phyloP scores from a whole-genome alignment of 2,113 vertebrate genomes.

The Gallinago undulata region DNA sequence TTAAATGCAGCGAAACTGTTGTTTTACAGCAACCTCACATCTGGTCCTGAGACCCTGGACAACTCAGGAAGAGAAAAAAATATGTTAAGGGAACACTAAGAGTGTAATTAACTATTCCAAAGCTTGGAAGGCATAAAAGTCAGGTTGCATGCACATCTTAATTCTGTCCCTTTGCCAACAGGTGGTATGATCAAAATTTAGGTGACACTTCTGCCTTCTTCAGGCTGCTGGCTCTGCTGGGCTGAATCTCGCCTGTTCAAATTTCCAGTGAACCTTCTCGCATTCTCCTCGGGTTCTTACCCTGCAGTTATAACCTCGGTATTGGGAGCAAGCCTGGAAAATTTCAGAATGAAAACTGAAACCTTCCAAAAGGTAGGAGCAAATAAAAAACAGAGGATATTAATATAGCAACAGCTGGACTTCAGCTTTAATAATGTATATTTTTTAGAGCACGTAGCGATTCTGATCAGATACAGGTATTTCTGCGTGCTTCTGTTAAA shows the following conservation, averaged over 20 bases:
- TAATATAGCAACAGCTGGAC: conserved; percentile 63
- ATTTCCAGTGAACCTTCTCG: conserved; percentile 50
- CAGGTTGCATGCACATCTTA: not conserved
- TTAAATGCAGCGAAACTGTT: not conserved
- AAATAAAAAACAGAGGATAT: conserved; percentile 69
- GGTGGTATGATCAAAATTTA: conserved; percentile 8
- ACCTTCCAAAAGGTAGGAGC: conserved; percentile 65
- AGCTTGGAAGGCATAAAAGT: not conserved
- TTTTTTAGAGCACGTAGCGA: conserved; percentile 17
- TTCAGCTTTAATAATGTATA: conserved; percentile 54
- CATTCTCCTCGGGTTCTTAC: conserved; percentile 32
- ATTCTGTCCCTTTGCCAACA: conserved; percentile 32
- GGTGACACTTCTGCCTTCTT: not conserved
- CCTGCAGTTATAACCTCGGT: conserved; percentile 25
- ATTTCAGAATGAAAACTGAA: conserved; percentile 62
- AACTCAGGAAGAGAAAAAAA: not conserved
- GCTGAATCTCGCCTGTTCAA: conserved; percentile 57
- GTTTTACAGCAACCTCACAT: not conserved
- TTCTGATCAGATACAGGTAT: conserved; percentile 40
- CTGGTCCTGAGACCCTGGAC: not conserved
- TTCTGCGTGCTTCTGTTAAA: conserved; percentile 20
- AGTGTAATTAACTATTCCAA: not conserved
- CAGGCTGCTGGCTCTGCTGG: conserved; percentile 19
- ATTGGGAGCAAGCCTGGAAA: conserved; percentile 68
- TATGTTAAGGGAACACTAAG: not conserved